Base-by-base conservation (phyloP, 1,140 invertebrate species). In the Prorops nasuta region DNA sequence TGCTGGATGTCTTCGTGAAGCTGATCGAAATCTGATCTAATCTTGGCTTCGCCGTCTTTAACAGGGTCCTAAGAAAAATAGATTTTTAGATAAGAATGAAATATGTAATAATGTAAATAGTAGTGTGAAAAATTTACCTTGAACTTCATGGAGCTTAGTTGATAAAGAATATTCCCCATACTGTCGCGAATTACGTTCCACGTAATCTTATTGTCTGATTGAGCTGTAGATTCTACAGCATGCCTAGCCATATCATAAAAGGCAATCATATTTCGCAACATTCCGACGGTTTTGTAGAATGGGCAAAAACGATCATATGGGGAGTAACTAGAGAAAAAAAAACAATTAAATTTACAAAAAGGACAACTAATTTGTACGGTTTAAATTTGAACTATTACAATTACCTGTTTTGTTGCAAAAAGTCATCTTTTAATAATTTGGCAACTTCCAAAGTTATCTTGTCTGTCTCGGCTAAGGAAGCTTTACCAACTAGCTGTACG, bases 361-460 rank as follows among this genome's bases (percentile, higher is more conserved):
- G 20, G 38, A n/a, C 34, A 31, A 35, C 31, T 21, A 22, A n/a
- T n/a, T n/a, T n/a, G n/a, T n/a, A n/a, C n/a, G n/a, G n/a, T n/a
- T n/a, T n/a, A n/a, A 40, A 40, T 1, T 31, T 12, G 35, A 36
- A 22, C 19, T 15, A 15, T 37, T 36, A 6, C 42, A 19, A 7
- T 40, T 77, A 90, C 81, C 91, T 91, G 83, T 96, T 96, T 78
- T 99, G 98, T 81, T 99, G 98, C 60, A 99, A 81, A 83, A 98
- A 99, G 83, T 99, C 98, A 72, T 99, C 98, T 76, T 99, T 99
- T 42, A 99, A 83, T 51, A 99, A 77, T 76, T 96, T 97, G 57
- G 98, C 96, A 35, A 99, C 94, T 82, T 99, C 98, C 22, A 99
- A 82, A 0, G 96, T 99, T 73, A 99, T 98, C 80, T 99, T 99